Percentiles rank a stretch among this genome's conserved stretches.
Conservation (phyloP, 2,888 invertebrate species). For the Teinopalpus imperialis region DNA sequence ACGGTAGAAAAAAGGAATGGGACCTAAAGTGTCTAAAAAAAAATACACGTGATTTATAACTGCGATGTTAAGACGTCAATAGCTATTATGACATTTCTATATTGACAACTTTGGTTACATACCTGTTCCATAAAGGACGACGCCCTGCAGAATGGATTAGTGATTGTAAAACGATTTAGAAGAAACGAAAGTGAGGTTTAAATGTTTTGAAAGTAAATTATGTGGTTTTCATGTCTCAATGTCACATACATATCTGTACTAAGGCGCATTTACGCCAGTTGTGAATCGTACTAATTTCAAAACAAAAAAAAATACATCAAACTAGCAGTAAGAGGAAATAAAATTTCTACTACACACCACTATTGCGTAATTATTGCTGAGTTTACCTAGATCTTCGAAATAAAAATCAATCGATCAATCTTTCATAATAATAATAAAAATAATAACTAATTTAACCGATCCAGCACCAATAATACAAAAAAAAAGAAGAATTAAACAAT, state of each 20-base stretch:
- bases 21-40: conserved; percentile 25
- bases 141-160: neutral
- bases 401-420: conserved; percentile 35
- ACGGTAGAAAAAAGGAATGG: conserved; percentile 66
- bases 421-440: too few species aligned
- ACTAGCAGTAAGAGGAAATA: conserved; percentile 71
- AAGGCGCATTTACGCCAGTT: too few species aligned
- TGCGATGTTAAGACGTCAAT: too few species aligned
- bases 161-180: too few species aligned
- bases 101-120: conserved; percentile 9
- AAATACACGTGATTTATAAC: neutral
- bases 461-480: too few species aligned
- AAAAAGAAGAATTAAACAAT: too few species aligned
- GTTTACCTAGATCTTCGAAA: conserved; percentile 35
- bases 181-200: too few species aligned
- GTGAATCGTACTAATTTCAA: conserved; percentile 20
- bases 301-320: conserved; percentile 41
- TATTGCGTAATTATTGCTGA: conserved; percentile 78
- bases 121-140: too few species aligned
- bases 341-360: conserved; percentile 55
- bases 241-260: too few species aligned
- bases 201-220: too few species aligned
- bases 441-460: neutral
- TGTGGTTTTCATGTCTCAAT: too few species aligned
- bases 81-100: conserved; percentile 7